Evolutionary conservation across 2,888 invertebrate genomes (phyloP), one percentile per base, ranked within the genome.

Genomic region (Corbicula japonica): DNA sequence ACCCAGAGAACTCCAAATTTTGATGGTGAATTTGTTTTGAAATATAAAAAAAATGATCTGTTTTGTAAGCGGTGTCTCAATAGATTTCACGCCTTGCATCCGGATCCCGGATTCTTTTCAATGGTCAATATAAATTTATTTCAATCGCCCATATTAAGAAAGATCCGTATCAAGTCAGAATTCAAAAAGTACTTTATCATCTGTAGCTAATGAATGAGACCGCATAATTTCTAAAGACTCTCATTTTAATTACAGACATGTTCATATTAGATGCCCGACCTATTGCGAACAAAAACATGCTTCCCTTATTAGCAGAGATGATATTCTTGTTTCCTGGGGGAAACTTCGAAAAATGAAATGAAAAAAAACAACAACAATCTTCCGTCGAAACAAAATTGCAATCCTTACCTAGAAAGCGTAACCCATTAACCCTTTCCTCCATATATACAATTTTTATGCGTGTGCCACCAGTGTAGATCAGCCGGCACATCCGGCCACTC

Each of bases 171-270:
- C 52, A 35, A 63, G 35, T 63, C 32, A n/a, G n/a, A 32, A 50
- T 63, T 30, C 63, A 21, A 35, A 34, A 50, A 18, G 21, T 35
- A 58, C 38, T 26, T 38, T 38, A 28, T 21, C 66, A 52, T 63
- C 28, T 66, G 28, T 54, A 35, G 23, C 34, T 50, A 38, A 35
- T 38, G 41, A 66, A 30, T 52, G 54, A 66, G 38, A 48, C 12
- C 2, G 28, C 6, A 38, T 28, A 52, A 54, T 52, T 35, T 34
- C 21, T 38, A 35, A 66, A 52, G 34, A 28, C 66, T 32, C 26
- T 38, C 23, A 66, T 66, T 66, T 41, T 38, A 15, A 66, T 66
- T 66, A 52, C 28, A 66, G 41, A 26, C 66, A 66, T 66, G 66
- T 41, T 44, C 54, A 41, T 35, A 35, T 66, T 23, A 41, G 52